phyloP scores from a whole-genome alignment of 2,113 vertebrate species.

The Clarias magur region DNA sequence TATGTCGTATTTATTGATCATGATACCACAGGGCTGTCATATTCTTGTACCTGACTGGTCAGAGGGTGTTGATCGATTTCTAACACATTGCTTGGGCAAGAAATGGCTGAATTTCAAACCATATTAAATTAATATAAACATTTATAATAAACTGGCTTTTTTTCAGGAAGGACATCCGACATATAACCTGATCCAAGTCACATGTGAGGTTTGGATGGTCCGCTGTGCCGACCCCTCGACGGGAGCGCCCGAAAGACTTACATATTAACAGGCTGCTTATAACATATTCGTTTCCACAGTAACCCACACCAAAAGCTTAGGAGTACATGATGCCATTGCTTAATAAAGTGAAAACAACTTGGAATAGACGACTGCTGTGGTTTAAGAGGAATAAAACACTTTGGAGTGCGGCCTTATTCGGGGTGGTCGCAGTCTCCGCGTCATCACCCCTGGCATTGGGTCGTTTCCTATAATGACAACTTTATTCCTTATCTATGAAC shows the following conservation, averaged over 20 bases:
- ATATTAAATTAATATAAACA: not conserved
- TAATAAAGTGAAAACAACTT: not conserved
- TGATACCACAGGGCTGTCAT: not conserved
- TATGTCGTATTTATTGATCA: not conserved
- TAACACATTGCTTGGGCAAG: not conserved
- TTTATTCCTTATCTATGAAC: not conserved
- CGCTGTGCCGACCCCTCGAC: too few species aligned
- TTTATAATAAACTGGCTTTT: not conserved
- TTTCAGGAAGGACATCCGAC: too few species aligned
- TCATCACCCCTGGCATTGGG: not conserved
- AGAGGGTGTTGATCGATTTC: not conserved
- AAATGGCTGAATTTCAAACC: not conserved
- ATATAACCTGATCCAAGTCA: too few species aligned
- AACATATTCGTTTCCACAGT: not conserved
- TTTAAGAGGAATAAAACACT: not conserved
- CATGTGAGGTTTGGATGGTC: too few species aligned
- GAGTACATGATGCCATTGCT: not conserved
- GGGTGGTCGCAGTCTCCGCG: not conserved
- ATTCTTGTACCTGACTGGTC: not conserved
- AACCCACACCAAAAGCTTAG: not conserved
- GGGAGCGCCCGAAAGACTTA: too few species aligned
- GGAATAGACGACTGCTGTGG: not conserved
- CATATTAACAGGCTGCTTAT: not conserved
- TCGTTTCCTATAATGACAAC: not conserved
- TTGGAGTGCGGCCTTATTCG: not conserved